A percentile compares a stretch with the other conserved stretches of the same genome.
Evolutionary conservation across 2,113 vertebrate genomes (phyloP).

Genomic region (Pterophyllum scalare): DNA sequence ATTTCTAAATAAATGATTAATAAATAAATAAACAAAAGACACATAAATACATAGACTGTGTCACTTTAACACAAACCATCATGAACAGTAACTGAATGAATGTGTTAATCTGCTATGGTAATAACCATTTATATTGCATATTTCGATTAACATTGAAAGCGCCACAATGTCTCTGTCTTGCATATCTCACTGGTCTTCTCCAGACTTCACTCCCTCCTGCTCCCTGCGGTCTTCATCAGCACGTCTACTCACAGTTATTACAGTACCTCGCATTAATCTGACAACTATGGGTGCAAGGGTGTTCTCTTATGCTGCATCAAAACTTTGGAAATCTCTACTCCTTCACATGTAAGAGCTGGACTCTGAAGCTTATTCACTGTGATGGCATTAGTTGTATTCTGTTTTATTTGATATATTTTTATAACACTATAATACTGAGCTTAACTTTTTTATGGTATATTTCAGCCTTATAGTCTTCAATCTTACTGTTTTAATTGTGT

Average conservation of each 20-base stretch:
- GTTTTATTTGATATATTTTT: background rate
- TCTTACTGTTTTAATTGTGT: background rate
- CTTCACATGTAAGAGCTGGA: background rate
- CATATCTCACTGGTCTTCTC: background rate
- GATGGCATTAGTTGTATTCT: background rate
- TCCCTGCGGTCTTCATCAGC: background rate
- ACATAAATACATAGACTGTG: background rate
- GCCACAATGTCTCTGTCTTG: background rate
- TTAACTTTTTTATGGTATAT: background rate
- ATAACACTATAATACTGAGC: background rate
- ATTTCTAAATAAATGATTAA: background rate
- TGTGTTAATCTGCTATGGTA: background rate
- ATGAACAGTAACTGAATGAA: background rate
- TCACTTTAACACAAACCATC: background rate
- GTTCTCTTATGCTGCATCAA: background rate
- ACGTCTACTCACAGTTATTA: background rate
- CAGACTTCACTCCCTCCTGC: constrained; percentile 1
- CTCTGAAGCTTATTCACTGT: background rate
- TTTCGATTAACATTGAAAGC: background rate
- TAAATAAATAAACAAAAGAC: background rate
- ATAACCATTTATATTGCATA: background rate
- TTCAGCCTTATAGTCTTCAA: background rate
- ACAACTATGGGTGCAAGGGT: background rate
- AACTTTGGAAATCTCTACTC: background rate
- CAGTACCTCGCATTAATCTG: background rate